Evolutionary conservation across 2,888 invertebrate genomes (phyloP), one percentile per base, ranked within the genome.

Genomic region (Margaritifera margaritifera): DNA sequence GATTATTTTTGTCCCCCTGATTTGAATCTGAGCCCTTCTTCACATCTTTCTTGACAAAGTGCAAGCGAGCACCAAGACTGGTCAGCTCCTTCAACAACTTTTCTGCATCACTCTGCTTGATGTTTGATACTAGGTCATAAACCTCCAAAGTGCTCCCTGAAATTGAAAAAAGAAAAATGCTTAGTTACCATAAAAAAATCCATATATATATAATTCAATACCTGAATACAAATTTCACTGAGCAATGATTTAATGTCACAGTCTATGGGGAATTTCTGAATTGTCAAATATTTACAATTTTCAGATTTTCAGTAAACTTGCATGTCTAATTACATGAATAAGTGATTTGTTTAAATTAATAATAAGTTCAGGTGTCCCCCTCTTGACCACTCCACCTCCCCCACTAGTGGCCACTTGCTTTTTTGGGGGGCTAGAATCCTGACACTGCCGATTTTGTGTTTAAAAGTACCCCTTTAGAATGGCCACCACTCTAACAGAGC

Each of bases 91-190:
- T 69, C 53, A 80, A 66, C 15, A 78, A 55, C 58, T 67, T 75
- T 57, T 80, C 75, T n/a, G 72, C 72, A n/a, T 77, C 77, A 42
- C 74, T 63, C 20, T 69, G 66, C 27, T 27, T 69, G 53, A 77
- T 63, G 20, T 57, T 56, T 15, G 64, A 51, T 4, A 78, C 75
- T 31, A 80, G 69, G 61, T 80, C 80, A 67, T 74, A 80, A 50
- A 80, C 72, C 69, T 80, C 80, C 72, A 80, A 72, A 64, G 74
- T 68, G 64, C 77, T 74, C 71, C 75, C 71, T 71, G 53, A 19
- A 67, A 64, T 24, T 25, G 18, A 54, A 15, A 66, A 51, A 64
- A 25, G 8, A 20, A 20, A 54, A 27, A 25, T 54, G 42, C 2
- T 1, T 24, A 19, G 51, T 11, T 24, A 51, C 18, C 22, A 51